Base-by-base conservation (phyloP, 2,797 vertebrate genomes). In the Lophotriccus pileatus region DNA sequence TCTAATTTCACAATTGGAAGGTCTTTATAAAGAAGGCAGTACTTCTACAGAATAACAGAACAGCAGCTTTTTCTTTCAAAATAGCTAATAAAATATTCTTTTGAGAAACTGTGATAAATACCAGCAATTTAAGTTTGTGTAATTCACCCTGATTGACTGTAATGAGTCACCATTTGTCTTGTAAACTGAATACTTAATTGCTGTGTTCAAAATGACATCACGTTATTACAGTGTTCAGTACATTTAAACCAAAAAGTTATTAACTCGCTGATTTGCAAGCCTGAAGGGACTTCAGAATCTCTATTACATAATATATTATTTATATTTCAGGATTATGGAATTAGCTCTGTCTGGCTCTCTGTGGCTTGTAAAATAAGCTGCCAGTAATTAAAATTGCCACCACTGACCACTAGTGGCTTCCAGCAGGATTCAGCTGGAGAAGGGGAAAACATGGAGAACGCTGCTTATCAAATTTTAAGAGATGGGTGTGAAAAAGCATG, bases 111-210 rank as follows among this genome's bases (percentile, higher is more conserved):
- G 56, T 68, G 58, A 85, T 81, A 95, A 97, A 93, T 88, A 90
- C 69, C 76, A 84, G 69, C 52, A 90, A 92, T 92, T 92, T 81
- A 91, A 58, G 46, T 86, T 89, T 76, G 52, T 59, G 67, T 63
- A 74, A 59, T 36, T 62, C 64, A 92, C 59, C 64, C 46, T 84
- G 93, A 93, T 70, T 93, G 95, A 96, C 87, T 88, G 19, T 91
- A 93, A 90, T 82, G 84, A 88, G 91, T 43, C 62, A 94, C 74
- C 64, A 59, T 92, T 93, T 91, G 59, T 87, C 94, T 82, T 80
- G 63, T 89, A 90, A 87, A 93, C 85, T 3, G 50, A 91, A 83
- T 85, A 90, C 60, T 82, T 92, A 90, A 85, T 82, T 74, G 68
- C 82, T 46, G 28, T 89, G 78, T 75, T 94, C 79, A 41, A 84